Evolutionary conservation across 2,888 invertebrate species (phyloP), one percentile per base, ranked within the genome.

Genomic region (Amphipyra berbera): DNA sequence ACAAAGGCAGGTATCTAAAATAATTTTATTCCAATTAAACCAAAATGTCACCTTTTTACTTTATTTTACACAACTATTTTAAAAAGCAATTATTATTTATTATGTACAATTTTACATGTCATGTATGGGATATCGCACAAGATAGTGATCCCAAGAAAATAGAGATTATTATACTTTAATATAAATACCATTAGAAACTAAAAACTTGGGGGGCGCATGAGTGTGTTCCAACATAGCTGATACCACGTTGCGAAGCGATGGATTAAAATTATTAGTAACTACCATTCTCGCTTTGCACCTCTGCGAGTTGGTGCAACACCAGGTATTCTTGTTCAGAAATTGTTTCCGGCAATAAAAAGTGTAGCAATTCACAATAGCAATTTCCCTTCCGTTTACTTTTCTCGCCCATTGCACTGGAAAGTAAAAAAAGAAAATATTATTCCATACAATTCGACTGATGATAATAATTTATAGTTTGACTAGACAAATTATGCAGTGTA

Each of bases 201-300:
- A 12, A 40, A 69, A 79, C 0, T 41, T 67, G 0, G 76, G 75
- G 0, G 78, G 73, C 6, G 88, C 86, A 67, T 95, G 95, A 58
- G 89, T 90, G 62, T 95, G 95, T 60, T 90, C 87, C 53, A 92
- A 87, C 64, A 90, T 91, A 8, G 89, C 35, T 5, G 38, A 33
- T 9, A 56, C 2, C 6, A 65, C 9, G 10, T 5, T 35, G 8
- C 59, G 45, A 0, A 40, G 33, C 6, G 12, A 10, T 8, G 53
- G 15, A 2, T 33, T n/a, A 5, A 13, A 12, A 0, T 48, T 33
- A 6, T 40, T 54, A 14, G 15, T 53, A 3, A 50, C 9, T 6
- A 71, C 69, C 38, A 82, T 54, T 3, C 77, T 65, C 0, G 82
- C 79, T n/a, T 64, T 70, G 38, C 84, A 82, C 6, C 21, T 48